Evolutionary conservation across 92 coral and sea anemone species (phyloP), one percentile per base, ranked within the genome.

Genomic region (Metridium senile): DNA sequence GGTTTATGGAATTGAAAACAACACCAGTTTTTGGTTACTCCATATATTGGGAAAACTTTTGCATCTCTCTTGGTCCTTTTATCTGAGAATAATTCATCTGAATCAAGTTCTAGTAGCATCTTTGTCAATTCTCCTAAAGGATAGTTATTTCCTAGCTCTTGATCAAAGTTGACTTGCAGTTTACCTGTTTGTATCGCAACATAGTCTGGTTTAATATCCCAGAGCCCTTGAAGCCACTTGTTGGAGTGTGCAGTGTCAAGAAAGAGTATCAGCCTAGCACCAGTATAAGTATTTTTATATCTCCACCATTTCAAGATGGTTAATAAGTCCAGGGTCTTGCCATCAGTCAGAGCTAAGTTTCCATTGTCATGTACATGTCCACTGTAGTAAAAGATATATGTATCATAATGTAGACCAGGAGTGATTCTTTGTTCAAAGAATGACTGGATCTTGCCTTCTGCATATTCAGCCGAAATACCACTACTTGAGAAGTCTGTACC

Each of bases 401-500:
- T 96, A 62, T 96, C 99, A 64, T 96, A 96, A 49, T 89, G 91
- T 19, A 96, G 66, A 0, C 99, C 93, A 11, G 99, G 99, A 17
- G 83, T 88, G 33, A 96, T 82, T 33, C 97, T 79, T 82, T 96
- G 99, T 45, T 81, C 88, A 70, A 93, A 96, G 84, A 96, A 96
- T 33, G 98, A 78, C 46, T 85, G 80, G 22, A 96, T 53, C 68
- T 96, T 96, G 66, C 76, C 81, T 33, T 92, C 89, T 34, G 86
- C 71, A 56, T 93, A 85, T 45, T 96, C 97, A 62, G 76, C 74
- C 0, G 93, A 78, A 72, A 96, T 85, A 11, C 99, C 99, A 85
- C 97, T 96, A 1, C 98, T 87, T 33, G 97, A 92, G 33, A 96
- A 87, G 43, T 96, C 99, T 26, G 99, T 96, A 58, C 99, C 99